These are phyloP conservation scores for Nemotelus nigrinus DNA, from an alignment of 2,888 invertebrate genomes.

Conservation along the genomic window DNA sequence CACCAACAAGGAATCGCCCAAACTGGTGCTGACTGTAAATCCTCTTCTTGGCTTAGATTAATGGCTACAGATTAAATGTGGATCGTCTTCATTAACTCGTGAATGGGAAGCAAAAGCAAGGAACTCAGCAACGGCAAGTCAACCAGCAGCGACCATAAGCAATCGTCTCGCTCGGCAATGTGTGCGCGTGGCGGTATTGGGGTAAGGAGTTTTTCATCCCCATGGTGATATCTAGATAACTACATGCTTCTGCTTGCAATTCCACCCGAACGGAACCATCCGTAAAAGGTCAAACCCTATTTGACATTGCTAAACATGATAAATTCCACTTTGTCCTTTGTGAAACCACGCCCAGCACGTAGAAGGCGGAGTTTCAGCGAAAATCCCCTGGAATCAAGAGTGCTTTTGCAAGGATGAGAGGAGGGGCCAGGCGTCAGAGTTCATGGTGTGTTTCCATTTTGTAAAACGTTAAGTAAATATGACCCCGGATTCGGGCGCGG, in stretches of 20 bases:
- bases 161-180: not conserved
- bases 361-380: constrained; percentile 45
- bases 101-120: constrained; percentile 49
- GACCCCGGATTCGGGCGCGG: constrained; percentile 40
- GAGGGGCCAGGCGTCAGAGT: constrained; percentile 50
- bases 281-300: constrained; percentile 51
- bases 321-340: not conserved
- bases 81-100: constrained; percentile 52
- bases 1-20: not conserved
- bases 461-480: constrained; percentile 52
- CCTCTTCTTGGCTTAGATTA: constrained; percentile 49
- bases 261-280: constrained; percentile 41
- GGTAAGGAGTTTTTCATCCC: not conserved
- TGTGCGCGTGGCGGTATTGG: not conserved
- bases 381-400: constrained; percentile 46
- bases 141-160: constrained; percentile 41
- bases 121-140: constrained; percentile 38
- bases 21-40: constrained; percentile 43
- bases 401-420: constrained; percentile 44
- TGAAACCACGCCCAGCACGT: constrained; percentile 45
- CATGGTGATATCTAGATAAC: not conserved
- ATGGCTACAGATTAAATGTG: constrained; percentile 51
- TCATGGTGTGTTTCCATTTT: constrained; percentile 52
- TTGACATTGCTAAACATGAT: constrained; percentile 49
- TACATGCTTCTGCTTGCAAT: not conserved